Conservation (phyloP, 2,797 vertebrate species). For the Brotula barbata region DNA sequence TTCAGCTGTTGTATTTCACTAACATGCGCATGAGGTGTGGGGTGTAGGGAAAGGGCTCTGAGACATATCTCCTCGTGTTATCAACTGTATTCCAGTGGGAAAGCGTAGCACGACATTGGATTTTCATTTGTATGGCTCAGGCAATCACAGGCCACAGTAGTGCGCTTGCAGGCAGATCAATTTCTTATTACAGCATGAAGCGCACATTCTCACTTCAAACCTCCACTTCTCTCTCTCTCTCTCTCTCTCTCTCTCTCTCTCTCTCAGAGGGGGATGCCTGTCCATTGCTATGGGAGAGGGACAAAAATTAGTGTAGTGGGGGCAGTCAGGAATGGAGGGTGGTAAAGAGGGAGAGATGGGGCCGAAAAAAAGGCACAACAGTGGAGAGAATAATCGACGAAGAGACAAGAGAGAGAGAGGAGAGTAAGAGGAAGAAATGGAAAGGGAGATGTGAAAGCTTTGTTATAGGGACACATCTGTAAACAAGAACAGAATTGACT, state of each 20-base stretch:
- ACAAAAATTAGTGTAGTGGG: constrained; percentile 22
- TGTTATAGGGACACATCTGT: constrained; percentile 13
- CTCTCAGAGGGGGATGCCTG: constrained; percentile 35
- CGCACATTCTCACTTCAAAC: constrained; percentile 68
- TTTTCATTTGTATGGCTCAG: constrained; percentile 77
- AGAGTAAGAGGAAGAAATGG: not conserved
- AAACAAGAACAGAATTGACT: not conserved
- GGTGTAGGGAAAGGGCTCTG: constrained; percentile 15
- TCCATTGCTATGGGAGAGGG: constrained; percentile 20
- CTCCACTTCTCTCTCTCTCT: constrained; percentile 13
- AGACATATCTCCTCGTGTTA: constrained; percentile 54
- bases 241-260: constrained; percentile 8
- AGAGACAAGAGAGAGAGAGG: not conserved
- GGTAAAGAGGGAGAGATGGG: constrained; percentile 12
- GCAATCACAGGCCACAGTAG: constrained; percentile 74
- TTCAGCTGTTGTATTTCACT: not conserved
- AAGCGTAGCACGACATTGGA: constrained; percentile 67
- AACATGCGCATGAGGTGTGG: constrained; percentile 28
- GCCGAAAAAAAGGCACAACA: no score
- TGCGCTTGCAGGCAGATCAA: constrained; percentile 73
- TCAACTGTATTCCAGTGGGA: constrained; percentile 70
- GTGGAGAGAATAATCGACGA: not conserved
- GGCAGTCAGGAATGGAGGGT: constrained; percentile 8
- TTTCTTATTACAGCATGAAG: constrained; percentile 80
- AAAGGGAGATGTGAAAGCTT: not conserved